A percentile compares a stretch with the other conserved stretches of the same genome.
Conservation (phyloP, 2,113 vertebrate species). For the Cynopterus brachyotis region DNA sequence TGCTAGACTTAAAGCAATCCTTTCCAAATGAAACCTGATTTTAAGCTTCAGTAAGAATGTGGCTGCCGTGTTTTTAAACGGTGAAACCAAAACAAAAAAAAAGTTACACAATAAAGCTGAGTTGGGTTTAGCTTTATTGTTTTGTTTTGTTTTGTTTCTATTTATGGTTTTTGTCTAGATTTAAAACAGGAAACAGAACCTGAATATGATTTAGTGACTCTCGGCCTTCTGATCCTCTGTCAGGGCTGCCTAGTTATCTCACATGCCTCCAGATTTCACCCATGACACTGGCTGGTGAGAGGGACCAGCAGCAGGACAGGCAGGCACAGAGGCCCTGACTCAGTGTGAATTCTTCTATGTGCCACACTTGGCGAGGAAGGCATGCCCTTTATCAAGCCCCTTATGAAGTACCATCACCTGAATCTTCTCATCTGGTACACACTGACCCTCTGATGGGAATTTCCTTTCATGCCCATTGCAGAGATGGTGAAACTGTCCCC, state of each 20-base stretch:
- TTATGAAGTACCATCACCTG: background rate
- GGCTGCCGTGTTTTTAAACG: slow-evolving; percentile 5
- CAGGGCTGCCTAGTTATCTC: background rate
- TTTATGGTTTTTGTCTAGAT: background rate
- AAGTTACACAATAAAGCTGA: background rate
- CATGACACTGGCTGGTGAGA: background rate
- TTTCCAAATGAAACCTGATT: slow-evolving; percentile 57
- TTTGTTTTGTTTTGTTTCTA: slow-evolving; percentile 28
- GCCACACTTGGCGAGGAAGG: background rate
- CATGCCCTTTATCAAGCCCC: background rate
- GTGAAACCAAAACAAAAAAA: background rate
- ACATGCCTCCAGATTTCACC: background rate
- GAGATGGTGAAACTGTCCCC: background rate
- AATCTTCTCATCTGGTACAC: background rate
- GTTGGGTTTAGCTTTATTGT: background rate
- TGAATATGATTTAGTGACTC: background rate
- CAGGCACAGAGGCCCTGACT: background rate
- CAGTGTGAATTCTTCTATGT: background rate
- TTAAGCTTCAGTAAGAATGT: slow-evolving; percentile 52
- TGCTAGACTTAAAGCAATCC: slow-evolving; percentile 2
- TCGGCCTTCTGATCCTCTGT: background rate
- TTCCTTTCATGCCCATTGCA: background rate
- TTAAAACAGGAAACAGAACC: background rate
- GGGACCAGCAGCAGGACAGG: background rate
- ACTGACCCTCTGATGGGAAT: background rate